Conservation (phyloP, 1,140 invertebrate species). For the Cotesia chilonis region DNA sequence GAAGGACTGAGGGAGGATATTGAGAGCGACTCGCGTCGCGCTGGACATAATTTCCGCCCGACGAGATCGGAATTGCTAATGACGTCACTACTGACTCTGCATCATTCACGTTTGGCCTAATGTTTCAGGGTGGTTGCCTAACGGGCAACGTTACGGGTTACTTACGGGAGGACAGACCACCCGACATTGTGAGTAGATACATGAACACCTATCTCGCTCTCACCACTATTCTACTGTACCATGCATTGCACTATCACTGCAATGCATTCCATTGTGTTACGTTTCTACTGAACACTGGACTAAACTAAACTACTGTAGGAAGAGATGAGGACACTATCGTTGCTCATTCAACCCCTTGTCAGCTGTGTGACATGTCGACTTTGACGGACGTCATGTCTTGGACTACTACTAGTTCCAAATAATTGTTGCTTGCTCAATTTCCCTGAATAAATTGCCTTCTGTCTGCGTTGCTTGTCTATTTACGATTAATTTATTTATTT, state of each 20-base stretch:
- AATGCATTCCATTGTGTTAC: neutral
- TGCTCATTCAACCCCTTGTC: constrained; percentile 2
- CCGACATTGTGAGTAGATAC: constrained; percentile 17
- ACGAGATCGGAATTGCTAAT: constrained; percentile 68
- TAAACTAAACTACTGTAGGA: constrained; percentile 1
- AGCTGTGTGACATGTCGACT: constrained; percentile 1
- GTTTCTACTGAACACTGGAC: no score
- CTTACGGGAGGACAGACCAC: constrained; percentile 42
- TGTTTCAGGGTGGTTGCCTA: constrained; percentile 37
- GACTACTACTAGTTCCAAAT: neutral
- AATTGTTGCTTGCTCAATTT: constrained; percentile 16
- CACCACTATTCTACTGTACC: neutral
- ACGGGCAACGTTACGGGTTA: constrained; percentile 42
- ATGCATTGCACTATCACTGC: no score
- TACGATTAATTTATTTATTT: no score
- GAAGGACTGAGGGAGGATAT: constrained; percentile 58
- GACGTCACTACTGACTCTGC: constrained; percentile 64
- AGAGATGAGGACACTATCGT: constrained; percentile 6
- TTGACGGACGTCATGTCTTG: constrained; percentile 26
- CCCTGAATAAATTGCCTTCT: constrained; percentile 11
- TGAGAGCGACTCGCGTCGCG: constrained; percentile 64
- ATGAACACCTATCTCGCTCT: neutral
- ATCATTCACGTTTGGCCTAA: constrained; percentile 59
- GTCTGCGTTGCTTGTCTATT: no score
- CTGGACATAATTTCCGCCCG: constrained; percentile 68